Conservation (phyloP, 2,113 vertebrate species). For the Labeo catla region DNA sequence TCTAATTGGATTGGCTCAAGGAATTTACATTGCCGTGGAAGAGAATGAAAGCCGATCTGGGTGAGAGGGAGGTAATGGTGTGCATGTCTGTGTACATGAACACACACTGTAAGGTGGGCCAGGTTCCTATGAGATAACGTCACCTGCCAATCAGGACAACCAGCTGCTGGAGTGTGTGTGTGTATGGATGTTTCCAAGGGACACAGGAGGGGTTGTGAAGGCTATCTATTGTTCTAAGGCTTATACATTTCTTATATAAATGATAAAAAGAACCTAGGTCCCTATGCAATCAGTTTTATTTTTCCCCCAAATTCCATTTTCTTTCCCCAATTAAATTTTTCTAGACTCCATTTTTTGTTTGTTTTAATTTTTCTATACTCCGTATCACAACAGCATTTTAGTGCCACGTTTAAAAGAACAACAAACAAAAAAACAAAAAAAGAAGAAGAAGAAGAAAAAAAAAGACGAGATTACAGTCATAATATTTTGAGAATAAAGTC, state of each 20-base stretch:
- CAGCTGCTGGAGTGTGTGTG: constrained; percentile 68
- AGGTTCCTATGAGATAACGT: constrained; percentile 72
- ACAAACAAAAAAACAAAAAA: no score
- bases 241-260: constrained; percentile 66
- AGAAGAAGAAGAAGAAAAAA: no score
- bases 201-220: constrained; percentile 39
- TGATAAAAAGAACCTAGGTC: constrained; percentile 51
- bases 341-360: no score
- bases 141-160: constrained; percentile 72
- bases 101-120: constrained; percentile 65
- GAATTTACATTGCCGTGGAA: constrained; percentile 70
- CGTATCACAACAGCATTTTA: no score
- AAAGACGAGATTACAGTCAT: no score
- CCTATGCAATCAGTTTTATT: no score
- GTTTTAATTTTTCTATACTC: no score
- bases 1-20: constrained; percentile 74
- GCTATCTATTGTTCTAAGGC: constrained; percentile 65
- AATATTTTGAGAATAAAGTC: no score
- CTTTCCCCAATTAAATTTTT: no score
- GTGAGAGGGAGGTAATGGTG: constrained; percentile 50
- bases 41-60: constrained; percentile 79
- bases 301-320: no score
- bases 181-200: constrained; percentile 52
- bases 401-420: no score
- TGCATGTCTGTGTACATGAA: constrained; percentile 55